Conservation (phyloP, 2,888 invertebrate genomes). For the Didymodactylos carnosus region DNA sequence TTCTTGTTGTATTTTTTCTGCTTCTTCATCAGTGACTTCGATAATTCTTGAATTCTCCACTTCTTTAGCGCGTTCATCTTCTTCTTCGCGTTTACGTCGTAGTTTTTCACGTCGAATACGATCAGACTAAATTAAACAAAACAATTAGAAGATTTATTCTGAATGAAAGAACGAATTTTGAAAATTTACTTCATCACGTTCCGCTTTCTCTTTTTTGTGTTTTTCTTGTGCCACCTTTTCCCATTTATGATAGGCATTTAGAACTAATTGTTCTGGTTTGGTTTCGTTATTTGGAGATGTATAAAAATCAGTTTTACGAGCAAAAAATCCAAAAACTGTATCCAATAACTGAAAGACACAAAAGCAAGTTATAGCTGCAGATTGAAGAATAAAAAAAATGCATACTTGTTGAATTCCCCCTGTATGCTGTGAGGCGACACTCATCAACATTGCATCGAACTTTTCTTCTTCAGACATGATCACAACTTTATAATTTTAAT, state of each 20-base stretch:
- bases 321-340: constrained; percentile 75
- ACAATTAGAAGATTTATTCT: no score
- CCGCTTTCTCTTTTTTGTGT: constrained; percentile 50
- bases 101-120: constrained; percentile 42
- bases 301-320: constrained; percentile 85
- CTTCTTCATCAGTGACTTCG: constrained; percentile 81
- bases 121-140: constrained; percentile 28
- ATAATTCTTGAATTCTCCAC: constrained; percentile 37
- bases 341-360: constrained; percentile 39
- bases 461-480: constrained; percentile 39
- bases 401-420: constrained; percentile 72
- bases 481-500: no score
- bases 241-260: constrained; percentile 17
- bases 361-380: constrained; percentile 35
- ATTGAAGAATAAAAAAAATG: no score
- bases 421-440: constrained; percentile 80
- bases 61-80: constrained; percentile 33
- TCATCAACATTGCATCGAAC: constrained; percentile 69
- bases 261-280: constrained; percentile 18
- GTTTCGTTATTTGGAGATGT: constrained; percentile 52
- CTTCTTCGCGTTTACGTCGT: constrained; percentile 48
- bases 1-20: constrained; percentile 38
- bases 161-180: neutral
- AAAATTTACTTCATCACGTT: constrained; percentile 29
- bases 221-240: constrained; percentile 51